These are phyloP conservation scores for Mastomys coucha DNA, from an alignment of 2,113 vertebrate genomes.

Conservation along the genomic window DNA sequence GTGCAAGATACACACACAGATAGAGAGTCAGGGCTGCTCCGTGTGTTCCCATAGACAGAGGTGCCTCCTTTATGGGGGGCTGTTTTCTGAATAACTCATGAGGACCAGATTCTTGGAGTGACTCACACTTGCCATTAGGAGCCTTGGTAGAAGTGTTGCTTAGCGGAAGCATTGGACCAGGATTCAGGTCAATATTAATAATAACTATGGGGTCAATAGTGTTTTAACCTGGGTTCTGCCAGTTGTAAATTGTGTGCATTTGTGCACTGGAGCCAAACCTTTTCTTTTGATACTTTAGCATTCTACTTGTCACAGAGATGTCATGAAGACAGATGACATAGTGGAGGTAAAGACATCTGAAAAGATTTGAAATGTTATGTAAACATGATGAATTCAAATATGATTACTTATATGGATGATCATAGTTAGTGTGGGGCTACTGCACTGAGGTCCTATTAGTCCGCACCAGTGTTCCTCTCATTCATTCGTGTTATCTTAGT, in stretches of 20 bases:
- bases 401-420: neutral
- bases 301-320: neutral
- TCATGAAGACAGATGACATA: neutral
- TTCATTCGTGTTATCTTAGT: fast-evolving
- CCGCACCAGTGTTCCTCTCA: neutral
- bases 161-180: neutral
- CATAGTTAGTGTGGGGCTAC: neutral
- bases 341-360: neutral
- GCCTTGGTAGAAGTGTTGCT: neutral
- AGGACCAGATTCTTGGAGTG: neutral
- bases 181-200: neutral
- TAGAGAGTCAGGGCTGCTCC: neutral
- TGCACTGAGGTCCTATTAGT: neutral
- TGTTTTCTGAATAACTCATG: neutral
- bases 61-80: too few relatives aligned
- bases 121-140: neutral
- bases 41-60: neutral
- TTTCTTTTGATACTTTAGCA: neutral
- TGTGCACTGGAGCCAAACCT: neutral
- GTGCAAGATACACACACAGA: neutral
- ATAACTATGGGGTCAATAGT: too few relatives aligned
- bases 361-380: neutral
- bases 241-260: neutral
- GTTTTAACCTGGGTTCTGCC: neutral
- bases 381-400: neutral